Evolutionary conservation across 2,113 vertebrate genomes (phyloP), one percentile per base, ranked within the genome.

Genomic region (Monopterus albus): DNA sequence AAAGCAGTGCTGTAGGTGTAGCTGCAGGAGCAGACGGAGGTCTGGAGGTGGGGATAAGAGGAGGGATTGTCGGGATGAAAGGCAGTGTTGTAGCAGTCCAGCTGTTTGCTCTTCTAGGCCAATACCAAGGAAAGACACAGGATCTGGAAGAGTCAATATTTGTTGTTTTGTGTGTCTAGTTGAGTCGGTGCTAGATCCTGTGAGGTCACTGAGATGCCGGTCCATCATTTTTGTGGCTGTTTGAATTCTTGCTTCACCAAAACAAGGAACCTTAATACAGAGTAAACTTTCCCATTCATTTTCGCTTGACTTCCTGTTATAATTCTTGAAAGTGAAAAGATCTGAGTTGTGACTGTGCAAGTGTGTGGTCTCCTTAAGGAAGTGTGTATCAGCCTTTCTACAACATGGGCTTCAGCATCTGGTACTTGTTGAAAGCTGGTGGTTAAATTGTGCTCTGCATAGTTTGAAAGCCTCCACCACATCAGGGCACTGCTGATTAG

Each of bases 41-140:
- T 63, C 47, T n/a, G 39, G 57, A 66, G 60, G 45, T 53, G 52
- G n/a, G 57, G 26, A 25, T 28, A 11, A 17, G 36, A 42, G 55
- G 35, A 45, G 35, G 53, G 33, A 21, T 59, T 66, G 55, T 88
- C 68, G 71, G 72, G 82, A 86, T 87, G 79, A 85, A 91, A 79
- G 78, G 70, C 59, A 12, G 72, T 28, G 39, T 68, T 77, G 66
- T 55, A 59, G 65, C 75, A 58, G 57, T 77, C 88, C 90, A 93
- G 91, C 91, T 93, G 92, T 92, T 91, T 84, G 89, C 78, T 66
- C 78, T 84, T 75, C 71, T 65, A 81, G 39, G 68, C 72, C 75
- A 51, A 68, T 67, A 47, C 75, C 65, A 60, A 78, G 56, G 42
- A 59, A 66, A 71, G 36, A 86, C 66, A 64, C 42, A 45, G 40